Base-by-base conservation (phyloP, 1,140 invertebrate species). In the Scaptomyza graminum region DNA sequence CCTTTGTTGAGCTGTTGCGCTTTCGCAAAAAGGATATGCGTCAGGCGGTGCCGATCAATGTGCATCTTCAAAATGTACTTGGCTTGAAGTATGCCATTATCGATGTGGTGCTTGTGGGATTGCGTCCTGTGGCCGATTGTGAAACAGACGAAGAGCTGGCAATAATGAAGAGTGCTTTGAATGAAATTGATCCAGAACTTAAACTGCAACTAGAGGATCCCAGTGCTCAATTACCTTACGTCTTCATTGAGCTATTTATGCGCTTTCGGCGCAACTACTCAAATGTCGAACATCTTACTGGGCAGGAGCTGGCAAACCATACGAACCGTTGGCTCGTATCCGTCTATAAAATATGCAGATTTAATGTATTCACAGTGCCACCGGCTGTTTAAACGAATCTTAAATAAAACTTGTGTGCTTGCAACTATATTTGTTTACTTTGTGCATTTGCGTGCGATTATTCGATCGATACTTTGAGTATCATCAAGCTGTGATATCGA, bases 181-280 rank as follows among this genome's bases (percentile, higher is more conserved):
- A 66, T 7, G 56, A 71, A n/a, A 67, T 78, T 57, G 62, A 75
- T 5, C 52, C 75, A 0, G 61, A 67, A 8, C 46, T 75, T 0
- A 50, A 39, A 49, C 3, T 25, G 0, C 52, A 78, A 5, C 13
- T 78, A 2, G 44, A 50, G 0, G 57, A 63, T 44, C 39, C 66
- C 18, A 46, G 18, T n/a, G 8, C 16, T 1, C 67, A 66, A 13
- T 16, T 75, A 31, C 75, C 75, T 0, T 71, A 75, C 25, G 55
- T 78, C 0, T 67, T 75, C 34, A 59, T 78, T 7, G 72, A 78
- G 31, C 72, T 78, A 1, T 75, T 78, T 9, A 16, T 75, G 59
- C 67, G 75, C 18, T 78, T 78, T 57, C 63, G 72, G 0, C 66
- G 75, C 1, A 78, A 78, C 51, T 78, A 78, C 61, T 66, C 72